phyloP scores from a whole-genome alignment of 2,888 invertebrate genomes.

The Dinocampus coccinellae region DNA sequence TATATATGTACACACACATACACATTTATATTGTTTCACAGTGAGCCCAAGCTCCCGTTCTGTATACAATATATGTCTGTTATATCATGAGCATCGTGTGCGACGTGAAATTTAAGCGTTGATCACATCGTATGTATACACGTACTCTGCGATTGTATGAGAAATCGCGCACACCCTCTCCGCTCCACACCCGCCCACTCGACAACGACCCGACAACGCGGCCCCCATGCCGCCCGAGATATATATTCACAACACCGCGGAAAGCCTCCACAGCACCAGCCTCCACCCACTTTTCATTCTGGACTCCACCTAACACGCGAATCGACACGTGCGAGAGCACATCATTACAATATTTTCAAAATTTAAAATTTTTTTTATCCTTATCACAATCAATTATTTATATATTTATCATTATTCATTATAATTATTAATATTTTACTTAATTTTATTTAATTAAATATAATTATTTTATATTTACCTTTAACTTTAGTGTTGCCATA shows the following conservation, averaged over 20 bases:
- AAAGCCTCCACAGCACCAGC: slow-evolving; percentile 57
- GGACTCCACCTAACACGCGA: slow-evolving; percentile 66
- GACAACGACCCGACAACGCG: slow-evolving; percentile 45
- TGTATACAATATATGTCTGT: background rate
- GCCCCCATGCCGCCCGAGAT: slow-evolving; percentile 25
- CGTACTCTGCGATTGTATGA: slow-evolving; percentile 42
- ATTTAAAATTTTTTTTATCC: background rate
- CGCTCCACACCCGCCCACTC: slow-evolving; percentile 72
- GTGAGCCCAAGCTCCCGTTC: background rate
- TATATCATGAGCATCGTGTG: too few relatives aligned
- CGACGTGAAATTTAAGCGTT: too few relatives aligned
- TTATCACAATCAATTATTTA: background rate
- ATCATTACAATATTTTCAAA: background rate
- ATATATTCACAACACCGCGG: slow-evolving; percentile 44
- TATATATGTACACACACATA: background rate
- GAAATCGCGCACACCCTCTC: slow-evolving; percentile 23
- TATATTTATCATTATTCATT: background rate
- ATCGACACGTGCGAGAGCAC: slow-evolving; percentile 55
- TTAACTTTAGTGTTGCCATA: slow-evolving; percentile 21
- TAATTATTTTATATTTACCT: slow-evolving; percentile 20
- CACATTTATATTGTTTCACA: too few relatives aligned
- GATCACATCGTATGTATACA: too few relatives aligned
- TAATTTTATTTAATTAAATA: too few relatives aligned
- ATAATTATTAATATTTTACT: background rate
- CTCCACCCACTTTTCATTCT: slow-evolving; percentile 66